These are phyloP conservation scores for Elephas maximus DNA, from an alignment of 2,113 vertebrate genomes.

Conservation along the genomic window DNA sequence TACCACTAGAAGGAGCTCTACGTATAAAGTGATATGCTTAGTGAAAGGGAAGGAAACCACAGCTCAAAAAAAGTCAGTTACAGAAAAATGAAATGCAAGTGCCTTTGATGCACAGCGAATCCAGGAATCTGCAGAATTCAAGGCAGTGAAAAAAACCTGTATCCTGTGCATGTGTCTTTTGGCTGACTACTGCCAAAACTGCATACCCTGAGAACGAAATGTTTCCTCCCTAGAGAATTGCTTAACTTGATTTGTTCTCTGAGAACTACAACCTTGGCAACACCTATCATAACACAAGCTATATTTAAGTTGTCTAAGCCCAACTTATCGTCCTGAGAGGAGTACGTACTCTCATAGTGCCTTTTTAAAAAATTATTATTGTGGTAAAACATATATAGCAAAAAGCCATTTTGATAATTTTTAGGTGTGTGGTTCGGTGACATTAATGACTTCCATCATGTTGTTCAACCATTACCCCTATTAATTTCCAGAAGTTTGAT, in stretches of 20 bases:
- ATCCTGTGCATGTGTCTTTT: constrained; percentile 72
- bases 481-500: too few relatives aligned
- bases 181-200: constrained; percentile 68
- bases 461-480: too few relatives aligned
- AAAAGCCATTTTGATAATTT: too few relatives aligned
- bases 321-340: constrained; percentile 40
- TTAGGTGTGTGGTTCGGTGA: too few relatives aligned
- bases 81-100: constrained; percentile 75
- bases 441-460: too few relatives aligned
- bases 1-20: constrained; percentile 77
- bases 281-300: constrained; percentile 72
- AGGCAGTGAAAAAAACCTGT: background rate
- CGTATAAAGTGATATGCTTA: constrained; percentile 41
- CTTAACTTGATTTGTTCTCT: constrained; percentile 79
- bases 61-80: constrained; percentile 67
- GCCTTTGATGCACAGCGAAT: constrained; percentile 40
- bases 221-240: constrained; percentile 74
- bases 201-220: constrained; percentile 80
- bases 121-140: constrained; percentile 68
- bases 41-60: constrained; percentile 33
- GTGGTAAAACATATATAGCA: too few relatives aligned
- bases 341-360: constrained; percentile 13
- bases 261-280: constrained; percentile 79
- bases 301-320: constrained; percentile 67
- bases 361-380: background rate